Percentiles rank a stretch among this genome's conserved stretches.
These are phyloP conservation scores for Tyrannus savana DNA, from an alignment of 2,113 vertebrate species.

Conservation along the genomic window DNA sequence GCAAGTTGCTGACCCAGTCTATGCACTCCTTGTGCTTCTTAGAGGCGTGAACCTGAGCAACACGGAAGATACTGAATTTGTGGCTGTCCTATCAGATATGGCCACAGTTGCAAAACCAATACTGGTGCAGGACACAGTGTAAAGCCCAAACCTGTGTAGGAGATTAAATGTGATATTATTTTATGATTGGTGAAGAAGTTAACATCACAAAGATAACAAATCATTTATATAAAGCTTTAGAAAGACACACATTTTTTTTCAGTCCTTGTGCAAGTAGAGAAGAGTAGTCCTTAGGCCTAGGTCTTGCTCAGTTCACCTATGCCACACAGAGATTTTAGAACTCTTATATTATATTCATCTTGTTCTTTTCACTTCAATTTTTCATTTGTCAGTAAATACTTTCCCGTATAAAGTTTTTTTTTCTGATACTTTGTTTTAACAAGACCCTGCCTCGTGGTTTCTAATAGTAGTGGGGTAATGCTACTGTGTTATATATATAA, in stretches of 20 bases:
- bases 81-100: background rate
- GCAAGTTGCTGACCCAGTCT: background rate
- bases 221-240: background rate
- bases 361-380: background rate
- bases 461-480: background rate
- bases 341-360: background rate
- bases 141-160: background rate
- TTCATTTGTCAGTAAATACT: background rate
- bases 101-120: background rate
- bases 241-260: background rate
- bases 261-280: background rate
- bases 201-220: background rate
- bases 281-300: background rate
- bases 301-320: background rate
- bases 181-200: background rate
- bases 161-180: background rate
- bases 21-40: background rate
- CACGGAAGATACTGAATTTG: background rate
- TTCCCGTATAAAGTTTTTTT: background rate
- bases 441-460: background rate
- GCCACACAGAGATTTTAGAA: background rate
- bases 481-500: background rate
- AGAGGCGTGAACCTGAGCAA: background rate
- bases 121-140: background rate
- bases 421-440: background rate